Base-by-base conservation (phyloP, 2,113 vertebrate species). In the Pseudonaja textilis region DNA sequence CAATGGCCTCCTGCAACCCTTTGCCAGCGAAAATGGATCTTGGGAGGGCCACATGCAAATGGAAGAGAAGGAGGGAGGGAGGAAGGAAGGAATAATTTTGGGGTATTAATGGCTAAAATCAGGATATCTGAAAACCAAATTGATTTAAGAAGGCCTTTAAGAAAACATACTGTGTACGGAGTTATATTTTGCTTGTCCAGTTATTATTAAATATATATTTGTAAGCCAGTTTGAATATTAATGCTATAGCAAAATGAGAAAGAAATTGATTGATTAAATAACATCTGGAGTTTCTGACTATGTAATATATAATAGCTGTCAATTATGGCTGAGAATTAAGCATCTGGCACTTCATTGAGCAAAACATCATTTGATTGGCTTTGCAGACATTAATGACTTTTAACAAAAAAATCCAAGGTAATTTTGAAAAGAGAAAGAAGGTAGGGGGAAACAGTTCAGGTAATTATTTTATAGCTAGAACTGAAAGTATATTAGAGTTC, bases 351-450 rank as follows among this genome's bases (percentile, higher is more conserved):
- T 92, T 94, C 94, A 89, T 52, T 90, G 94, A 93, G 69, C 25
- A 91, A 90, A 93, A 59, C 47, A 90, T 90, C 95, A 94, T 88
- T 74, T 93, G 87, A 94, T 94, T 26, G 57, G 90, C 94, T 96
- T 96, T 93, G 34, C 87, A 91, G 91, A 34, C 93, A 88, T 93
- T 95, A 94, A 94, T 94, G 95, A 96, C 95, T 92, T 93, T 94
- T 95, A 93, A 94, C 92, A 95, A 96, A 95, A 95, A 85, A 94
- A 95, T 92, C 92, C 92, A 96, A 95, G 93, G 96, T 93, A 96
- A 96, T 97, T 96, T 96, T 85, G 88, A 92, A 95, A 94, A 81
- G 85, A 95, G 94, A 94, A 92, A 92, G 95, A 94, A 94, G 92
- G 92, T 95, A 69, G 85, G 22, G 86, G 91, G 93, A 94, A 94